Conservation (phyloP, 2,113 vertebrate species). For the Oreotrochilus melanogaster region DNA sequence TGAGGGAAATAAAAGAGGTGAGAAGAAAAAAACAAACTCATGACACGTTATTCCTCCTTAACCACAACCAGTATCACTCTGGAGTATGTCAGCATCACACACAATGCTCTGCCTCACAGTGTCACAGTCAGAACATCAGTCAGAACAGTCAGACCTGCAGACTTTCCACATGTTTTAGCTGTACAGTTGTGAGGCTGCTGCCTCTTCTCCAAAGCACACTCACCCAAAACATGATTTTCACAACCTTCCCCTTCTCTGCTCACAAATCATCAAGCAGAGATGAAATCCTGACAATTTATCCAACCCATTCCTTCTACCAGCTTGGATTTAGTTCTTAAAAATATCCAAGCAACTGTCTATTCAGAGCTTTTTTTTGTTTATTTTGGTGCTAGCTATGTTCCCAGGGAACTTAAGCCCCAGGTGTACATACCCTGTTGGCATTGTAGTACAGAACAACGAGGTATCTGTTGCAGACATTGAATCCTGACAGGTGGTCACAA, state of each 20-base stretch:
- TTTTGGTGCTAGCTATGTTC: no score
- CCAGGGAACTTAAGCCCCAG: background rate
- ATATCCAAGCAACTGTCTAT: background rate
- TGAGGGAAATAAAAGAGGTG: background rate
- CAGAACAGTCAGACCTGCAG: accelerated
- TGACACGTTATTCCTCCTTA: background rate
- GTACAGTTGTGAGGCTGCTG: background rate
- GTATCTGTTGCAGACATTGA: slow-evolving; percentile 99
- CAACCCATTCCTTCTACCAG: background rate
- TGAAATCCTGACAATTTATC: background rate
- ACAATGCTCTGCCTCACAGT: background rate
- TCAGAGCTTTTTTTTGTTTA: no score
- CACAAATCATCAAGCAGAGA: background rate
- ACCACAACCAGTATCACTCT: background rate
- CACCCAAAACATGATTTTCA: background rate
- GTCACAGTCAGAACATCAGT: accelerated
- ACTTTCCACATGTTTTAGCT: background rate
- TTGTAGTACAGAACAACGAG: slow-evolving; percentile 98
- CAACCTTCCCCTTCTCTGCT: background rate
- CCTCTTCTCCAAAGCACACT: background rate
- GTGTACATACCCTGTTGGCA: slow-evolving; percentile 89
- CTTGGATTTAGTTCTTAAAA: background rate
- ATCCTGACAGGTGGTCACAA: slow-evolving; percentile 97
- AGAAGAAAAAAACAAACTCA: background rate
- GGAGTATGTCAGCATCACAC: background rate